Evolutionary conservation across 2,888 invertebrate genomes (phyloP).

Genomic region (Drosophila prolongata): DNA sequence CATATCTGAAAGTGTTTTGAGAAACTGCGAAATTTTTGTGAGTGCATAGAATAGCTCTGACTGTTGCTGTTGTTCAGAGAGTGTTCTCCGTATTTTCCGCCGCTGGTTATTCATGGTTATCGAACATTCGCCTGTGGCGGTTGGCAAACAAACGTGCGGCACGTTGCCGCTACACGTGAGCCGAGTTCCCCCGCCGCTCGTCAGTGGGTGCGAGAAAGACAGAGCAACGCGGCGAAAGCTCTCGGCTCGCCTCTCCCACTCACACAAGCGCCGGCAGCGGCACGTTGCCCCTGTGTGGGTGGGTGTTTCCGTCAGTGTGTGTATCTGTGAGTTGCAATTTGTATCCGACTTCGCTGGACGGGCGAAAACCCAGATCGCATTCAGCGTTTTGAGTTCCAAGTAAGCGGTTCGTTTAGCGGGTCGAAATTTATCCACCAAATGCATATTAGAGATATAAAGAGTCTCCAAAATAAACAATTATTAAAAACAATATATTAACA

Average conservation of each 20-base stretch:
- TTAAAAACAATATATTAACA: not conserved
- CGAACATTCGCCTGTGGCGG: constrained; percentile 22
- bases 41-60: constrained; percentile 16
- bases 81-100: constrained; percentile 46
- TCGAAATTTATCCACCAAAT: constrained; percentile 3
- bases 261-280: constrained; percentile 9
- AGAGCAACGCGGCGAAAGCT: not conserved
- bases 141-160: constrained; percentile 70
- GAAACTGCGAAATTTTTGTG: not conserved
- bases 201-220: constrained; percentile 25
- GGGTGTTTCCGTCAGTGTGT: constrained; percentile 8
- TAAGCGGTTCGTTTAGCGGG: constrained; percentile 62
- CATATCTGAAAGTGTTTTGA: not conserved
- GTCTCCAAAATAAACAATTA: not conserved
- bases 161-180: constrained; percentile 81
- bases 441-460: not conserved
- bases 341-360: constrained; percentile 31
- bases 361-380: constrained; percentile 44
- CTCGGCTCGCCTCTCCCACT: constrained; percentile 3
- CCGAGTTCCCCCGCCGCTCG: constrained; percentile 4
- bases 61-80: constrained; percentile 29
- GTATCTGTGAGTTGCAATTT: constrained; percentile 39
- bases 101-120: constrained; percentile 44
- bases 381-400: constrained; percentile 62
- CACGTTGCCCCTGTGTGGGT: constrained; percentile 23